A percentile compares a stretch with the other conserved stretches of the same genome.
Evolutionary conservation across 2,113 vertebrate genomes (phyloP).

Genomic region (Bothrops jararaca): DNA sequence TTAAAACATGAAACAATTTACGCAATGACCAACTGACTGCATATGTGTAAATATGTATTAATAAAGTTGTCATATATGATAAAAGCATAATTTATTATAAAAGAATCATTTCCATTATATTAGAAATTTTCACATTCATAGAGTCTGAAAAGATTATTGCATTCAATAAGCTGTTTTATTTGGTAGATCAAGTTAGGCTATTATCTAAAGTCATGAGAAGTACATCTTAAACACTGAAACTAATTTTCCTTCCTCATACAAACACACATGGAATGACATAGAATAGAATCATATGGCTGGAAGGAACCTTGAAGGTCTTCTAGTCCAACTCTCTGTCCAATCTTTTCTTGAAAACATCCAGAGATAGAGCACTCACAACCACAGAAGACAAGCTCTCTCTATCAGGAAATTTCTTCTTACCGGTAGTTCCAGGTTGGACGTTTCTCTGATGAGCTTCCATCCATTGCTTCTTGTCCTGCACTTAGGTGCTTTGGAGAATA

Average conservation of each 20-base stretch:
- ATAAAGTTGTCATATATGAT: neutral
- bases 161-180: neutral
- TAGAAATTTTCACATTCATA: neutral
- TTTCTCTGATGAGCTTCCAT: neutral
- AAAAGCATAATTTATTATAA: neutral
- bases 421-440: neutral
- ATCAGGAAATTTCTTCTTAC: neutral
- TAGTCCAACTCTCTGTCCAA: neutral
- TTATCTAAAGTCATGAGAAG: neutral
- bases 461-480: neutral
- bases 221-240: neutral
- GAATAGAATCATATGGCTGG: neutral
- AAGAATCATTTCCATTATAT: neutral
- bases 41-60: neutral
- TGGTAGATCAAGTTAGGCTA: neutral
- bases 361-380: neutral
- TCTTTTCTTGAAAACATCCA: neutral
- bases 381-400: neutral
- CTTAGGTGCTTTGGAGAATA: neutral
- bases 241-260: neutral
- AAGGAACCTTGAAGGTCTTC: neutral
- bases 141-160: neutral
- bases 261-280: neutral
- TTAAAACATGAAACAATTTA: constrained; percentile 13
- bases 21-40: neutral